A percentile compares a stretch with the other conserved stretches of the same genome.
Conservation (phyloP, 2,888 invertebrate species). For the Hymenopus coronatus region DNA sequence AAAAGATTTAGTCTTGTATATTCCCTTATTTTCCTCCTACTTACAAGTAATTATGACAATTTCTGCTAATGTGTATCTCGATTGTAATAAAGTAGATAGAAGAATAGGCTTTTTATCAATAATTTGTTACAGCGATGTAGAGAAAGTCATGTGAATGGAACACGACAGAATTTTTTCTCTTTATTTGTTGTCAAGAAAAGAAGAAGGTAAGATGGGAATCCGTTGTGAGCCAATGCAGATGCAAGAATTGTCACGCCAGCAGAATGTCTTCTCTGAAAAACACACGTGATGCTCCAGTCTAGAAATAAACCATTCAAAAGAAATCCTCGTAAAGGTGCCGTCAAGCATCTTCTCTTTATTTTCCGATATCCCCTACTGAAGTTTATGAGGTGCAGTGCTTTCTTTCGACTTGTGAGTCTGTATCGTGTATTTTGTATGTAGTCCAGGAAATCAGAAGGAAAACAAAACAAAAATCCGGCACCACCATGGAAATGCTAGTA, state of each 20-base stretch:
- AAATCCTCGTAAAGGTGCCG: neutral
- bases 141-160: too few species aligned
- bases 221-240: neutral
- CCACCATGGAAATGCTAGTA: neutral
- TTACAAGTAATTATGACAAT: too few species aligned
- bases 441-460: neutral
- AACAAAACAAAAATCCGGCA: neutral
- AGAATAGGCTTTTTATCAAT: too few species aligned
- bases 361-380: neutral
- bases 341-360: neutral
- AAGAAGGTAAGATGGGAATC: neutral
- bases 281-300: neutral
- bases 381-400: neutral
- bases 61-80: too few species aligned
- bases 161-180: too few species aligned
- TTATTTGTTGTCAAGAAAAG: too few species aligned
- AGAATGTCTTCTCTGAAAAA: neutral
- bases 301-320: neutral
- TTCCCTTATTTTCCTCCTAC: too few species aligned
- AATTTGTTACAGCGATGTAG: too few species aligned
- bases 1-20: too few species aligned
- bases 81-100: too few species aligned
- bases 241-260: neutral
- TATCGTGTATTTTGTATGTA: neutral
- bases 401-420: neutral